phyloP scores from a whole-genome alignment of 2,888 invertebrate species.

The Apodemia hepburni region DNA sequence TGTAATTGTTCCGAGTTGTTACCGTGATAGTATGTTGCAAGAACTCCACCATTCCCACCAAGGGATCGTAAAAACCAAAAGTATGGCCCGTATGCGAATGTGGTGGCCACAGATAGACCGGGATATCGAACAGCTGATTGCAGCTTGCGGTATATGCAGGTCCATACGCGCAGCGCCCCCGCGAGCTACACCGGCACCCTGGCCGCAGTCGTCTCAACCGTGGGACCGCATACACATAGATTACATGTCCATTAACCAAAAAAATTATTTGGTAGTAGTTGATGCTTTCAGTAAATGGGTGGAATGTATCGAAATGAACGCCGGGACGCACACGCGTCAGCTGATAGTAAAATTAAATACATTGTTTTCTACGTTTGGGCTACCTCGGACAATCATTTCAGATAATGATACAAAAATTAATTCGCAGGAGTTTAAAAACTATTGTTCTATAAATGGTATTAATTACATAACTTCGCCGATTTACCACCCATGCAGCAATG shows the following conservation, averaged over 20 bases:
- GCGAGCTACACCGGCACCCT: constrained; percentile 23
- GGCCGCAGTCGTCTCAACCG: constrained; percentile 20
- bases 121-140: constrained; percentile 27
- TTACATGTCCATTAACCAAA: constrained; percentile 27
- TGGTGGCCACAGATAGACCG: constrained; percentile 18
- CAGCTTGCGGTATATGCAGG: constrained; percentile 25
- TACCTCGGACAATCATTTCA: constrained; percentile 9
- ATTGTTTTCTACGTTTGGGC: constrained; percentile 24
- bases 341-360: constrained; percentile 18
- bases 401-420: constrained; percentile 28
- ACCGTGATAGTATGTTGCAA: constrained; percentile 26
- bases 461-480: constrained; percentile 31
- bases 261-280: constrained; percentile 29
- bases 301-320: constrained; percentile 19
- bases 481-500: constrained; percentile 36
- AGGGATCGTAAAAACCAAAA: constrained; percentile 27
- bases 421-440: constrained; percentile 25
- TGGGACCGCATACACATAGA: constrained; percentile 33
- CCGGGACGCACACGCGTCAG: too few species aligned
- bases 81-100: constrained; percentile 24
- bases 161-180: constrained; percentile 20
- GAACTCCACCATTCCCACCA: constrained; percentile 30
- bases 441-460: constrained; percentile 31
- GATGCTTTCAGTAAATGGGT: constrained; percentile 33
- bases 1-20: constrained; percentile 24